Evolutionary conservation across 2,888 invertebrate genomes (phyloP).

Genomic region (Laspeyria flexula): DNA sequence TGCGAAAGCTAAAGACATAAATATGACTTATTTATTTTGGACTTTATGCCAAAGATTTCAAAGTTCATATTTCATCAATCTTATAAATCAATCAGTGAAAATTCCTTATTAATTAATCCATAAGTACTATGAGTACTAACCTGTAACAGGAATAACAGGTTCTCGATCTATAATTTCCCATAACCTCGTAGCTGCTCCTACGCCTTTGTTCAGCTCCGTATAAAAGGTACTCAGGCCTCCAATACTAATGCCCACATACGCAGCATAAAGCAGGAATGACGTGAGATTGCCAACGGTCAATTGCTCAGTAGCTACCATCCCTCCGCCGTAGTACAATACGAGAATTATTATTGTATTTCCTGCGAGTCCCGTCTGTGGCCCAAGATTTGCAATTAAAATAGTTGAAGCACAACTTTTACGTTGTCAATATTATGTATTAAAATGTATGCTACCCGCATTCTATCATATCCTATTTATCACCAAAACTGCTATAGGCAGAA

Average conservation of each 20-base stretch:
- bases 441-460: too few species aligned
- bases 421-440: too few species aligned
- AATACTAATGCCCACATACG: constrained; percentile 96
- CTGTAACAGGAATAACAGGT: constrained; percentile 91
- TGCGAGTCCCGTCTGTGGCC: constrained; percentile 91
- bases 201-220: constrained; percentile 96
- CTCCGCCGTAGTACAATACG: constrained; percentile 96
- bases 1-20: too few species aligned
- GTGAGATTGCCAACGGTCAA: constrained; percentile 95
- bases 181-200: constrained; percentile 95
- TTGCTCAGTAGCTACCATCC: constrained; percentile 92
- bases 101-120: too few species aligned
- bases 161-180: constrained; percentile 95
- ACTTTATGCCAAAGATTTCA: too few species aligned
- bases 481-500: too few species aligned
- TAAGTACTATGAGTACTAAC: too few species aligned
- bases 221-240: constrained; percentile 97
- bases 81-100: too few species aligned
- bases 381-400: neutral
- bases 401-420: neutral
- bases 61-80: too few species aligned
- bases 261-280: constrained; percentile 97
- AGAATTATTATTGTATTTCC: constrained; percentile 96
- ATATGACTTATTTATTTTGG: too few species aligned
- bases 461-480: too few species aligned